Conservation (phyloP, 2,113 vertebrate species). For the Pithys albifrons region DNA sequence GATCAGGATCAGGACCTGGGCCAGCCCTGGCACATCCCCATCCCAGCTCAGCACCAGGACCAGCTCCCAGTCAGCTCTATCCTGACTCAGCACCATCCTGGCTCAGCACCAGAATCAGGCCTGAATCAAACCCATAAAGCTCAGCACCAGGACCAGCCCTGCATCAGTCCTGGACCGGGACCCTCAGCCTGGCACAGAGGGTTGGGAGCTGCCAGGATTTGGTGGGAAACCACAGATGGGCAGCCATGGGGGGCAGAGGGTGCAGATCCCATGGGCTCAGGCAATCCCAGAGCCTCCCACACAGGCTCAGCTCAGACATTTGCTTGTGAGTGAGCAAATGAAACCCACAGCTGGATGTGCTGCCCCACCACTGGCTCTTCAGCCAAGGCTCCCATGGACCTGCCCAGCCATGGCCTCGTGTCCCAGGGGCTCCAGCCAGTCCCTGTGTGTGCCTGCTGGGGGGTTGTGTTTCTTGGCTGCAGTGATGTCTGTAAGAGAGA, state of each 20-base stretch:
- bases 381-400: not conserved
- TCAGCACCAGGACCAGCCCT: not conserved
- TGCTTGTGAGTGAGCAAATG: not conserved
- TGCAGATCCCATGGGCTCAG: fast-evolving
- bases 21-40: too few relatives aligned
- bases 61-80: too few relatives aligned
- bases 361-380: not conserved
- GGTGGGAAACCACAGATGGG: not conserved
- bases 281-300: not conserved
- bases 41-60: too few relatives aligned
- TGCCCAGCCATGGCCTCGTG: not conserved
- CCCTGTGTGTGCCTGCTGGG: not conserved
- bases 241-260: fast-evolving
- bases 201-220: not conserved
- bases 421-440: not conserved
- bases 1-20: not conserved
- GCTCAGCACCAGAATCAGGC: not conserved
- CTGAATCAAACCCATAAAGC: not conserved
- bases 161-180: not conserved
- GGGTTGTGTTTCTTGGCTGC: not conserved
- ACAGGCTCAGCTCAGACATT: not conserved
- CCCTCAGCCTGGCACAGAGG: not conserved
- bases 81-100: too few relatives aligned
- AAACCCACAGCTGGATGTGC: not conserved
- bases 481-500: not conserved